Evolutionary conservation across 2,888 invertebrate genomes (phyloP).

Genomic region (Pogonocherus hispidulus): DNA sequence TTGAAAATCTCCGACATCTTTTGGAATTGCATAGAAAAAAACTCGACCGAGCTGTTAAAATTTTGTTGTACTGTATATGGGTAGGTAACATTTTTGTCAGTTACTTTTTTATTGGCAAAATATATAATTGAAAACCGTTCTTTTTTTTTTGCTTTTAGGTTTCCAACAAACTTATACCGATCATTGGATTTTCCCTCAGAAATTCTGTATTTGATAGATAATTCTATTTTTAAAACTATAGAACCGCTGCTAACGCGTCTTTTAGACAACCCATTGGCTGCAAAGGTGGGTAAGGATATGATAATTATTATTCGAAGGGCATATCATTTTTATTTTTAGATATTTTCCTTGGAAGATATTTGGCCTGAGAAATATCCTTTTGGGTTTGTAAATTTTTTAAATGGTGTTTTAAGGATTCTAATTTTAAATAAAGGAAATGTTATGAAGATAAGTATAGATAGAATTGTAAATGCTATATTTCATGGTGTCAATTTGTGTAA

Average conservation of each 20-base stretch:
- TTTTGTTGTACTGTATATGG: constrained; percentile 49
- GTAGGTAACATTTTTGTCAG: constrained; percentile 36
- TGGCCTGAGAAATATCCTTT: constrained; percentile 4
- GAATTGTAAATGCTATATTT: constrained; percentile 36
- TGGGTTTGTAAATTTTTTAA: constrained; percentile 39
- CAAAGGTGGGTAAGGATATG: constrained; percentile 20
- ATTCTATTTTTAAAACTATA: constrained; percentile 18
- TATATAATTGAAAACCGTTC: too few species aligned
- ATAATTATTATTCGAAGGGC: not conserved
- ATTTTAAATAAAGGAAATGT: constrained; percentile 14
- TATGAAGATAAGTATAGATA: constrained; percentile 7
- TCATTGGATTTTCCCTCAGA: constrained; percentile 16
- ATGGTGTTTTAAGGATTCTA: constrained; percentile 29
- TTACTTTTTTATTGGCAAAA: constrained; percentile 35
- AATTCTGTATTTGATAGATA: constrained; percentile 26
- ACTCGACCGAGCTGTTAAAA: constrained; percentile 38
- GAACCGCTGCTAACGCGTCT: constrained; percentile 35
- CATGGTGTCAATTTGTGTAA: constrained; percentile 32
- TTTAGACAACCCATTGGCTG: constrained; percentile 27
- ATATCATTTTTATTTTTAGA: constrained; percentile 28
- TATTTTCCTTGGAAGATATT: not conserved
- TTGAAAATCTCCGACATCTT: constrained; percentile 68
- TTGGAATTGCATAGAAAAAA: constrained; percentile 42
- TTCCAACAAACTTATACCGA: constrained; percentile 25
- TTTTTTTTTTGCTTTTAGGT: constrained; percentile 39